phyloP scores from a whole-genome alignment of 2,113 vertebrate genomes.

The Chauna torquata region DNA sequence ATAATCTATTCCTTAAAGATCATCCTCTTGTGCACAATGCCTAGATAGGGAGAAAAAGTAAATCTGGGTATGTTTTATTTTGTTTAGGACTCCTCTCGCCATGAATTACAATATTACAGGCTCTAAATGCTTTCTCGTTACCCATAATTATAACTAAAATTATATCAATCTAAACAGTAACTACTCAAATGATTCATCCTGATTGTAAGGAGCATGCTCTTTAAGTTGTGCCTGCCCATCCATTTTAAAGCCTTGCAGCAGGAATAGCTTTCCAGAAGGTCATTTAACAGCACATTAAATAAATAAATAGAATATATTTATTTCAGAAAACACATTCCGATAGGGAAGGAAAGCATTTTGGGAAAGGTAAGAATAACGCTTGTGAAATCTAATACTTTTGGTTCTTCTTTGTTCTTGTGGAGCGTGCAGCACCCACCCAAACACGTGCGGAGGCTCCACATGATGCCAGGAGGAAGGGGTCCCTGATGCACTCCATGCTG shows the following conservation, averaged over 20 bases:
- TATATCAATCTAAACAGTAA: conserved; percentile 74
- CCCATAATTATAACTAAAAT: conserved; percentile 77
- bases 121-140: conserved; percentile 71
- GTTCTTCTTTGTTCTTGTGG: not conserved
- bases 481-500: fast-evolving
- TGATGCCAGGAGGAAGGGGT: not conserved
- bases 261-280: conserved; percentile 53
- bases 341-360: not conserved
- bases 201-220: conserved; percentile 41
- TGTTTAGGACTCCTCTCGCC: conserved; percentile 54
- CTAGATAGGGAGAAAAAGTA: conserved; percentile 29
- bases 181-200: conserved; percentile 62
- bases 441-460: not conserved
- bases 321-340: conserved; percentile 8
- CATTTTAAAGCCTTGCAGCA: conserved; percentile 42
- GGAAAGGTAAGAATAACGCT: not conserved
- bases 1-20: conserved; percentile 45
- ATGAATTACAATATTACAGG: conserved; percentile 62
- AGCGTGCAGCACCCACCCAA: not conserved
- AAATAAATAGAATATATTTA: conserved; percentile 55
- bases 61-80: conserved; percentile 32
- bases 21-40: not conserved
- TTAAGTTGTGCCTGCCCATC: conserved; percentile 39
- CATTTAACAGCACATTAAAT: conserved; percentile 67
- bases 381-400: fast-evolving